Percentiles rank a stretch among this genome's conserved stretches.
These are phyloP conservation scores for Tachyglossus aculeatus DNA, from an alignment of 2,797 vertebrate species.

Conservation along the genomic window DNA sequence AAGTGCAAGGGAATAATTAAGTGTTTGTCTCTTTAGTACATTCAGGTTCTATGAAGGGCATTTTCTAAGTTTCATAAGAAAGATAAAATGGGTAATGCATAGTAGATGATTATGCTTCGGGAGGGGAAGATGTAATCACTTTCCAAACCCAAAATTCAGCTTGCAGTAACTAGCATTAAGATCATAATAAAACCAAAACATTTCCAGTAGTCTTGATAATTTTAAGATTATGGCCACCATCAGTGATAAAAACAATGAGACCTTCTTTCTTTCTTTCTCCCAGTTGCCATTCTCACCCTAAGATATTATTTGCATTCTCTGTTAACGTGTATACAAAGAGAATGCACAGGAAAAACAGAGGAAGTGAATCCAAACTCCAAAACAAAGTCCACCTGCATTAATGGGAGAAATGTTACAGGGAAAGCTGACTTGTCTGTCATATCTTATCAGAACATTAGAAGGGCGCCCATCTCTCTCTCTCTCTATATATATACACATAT, in stretches of 20 bases:
- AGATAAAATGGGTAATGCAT: constrained; percentile 5
- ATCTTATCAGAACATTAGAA: too few species aligned
- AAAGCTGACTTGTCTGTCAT: too few species aligned
- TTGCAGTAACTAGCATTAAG: not conserved
- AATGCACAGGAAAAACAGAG: too few species aligned
- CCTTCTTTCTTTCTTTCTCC: too few species aligned
- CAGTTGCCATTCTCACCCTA: too few species aligned
- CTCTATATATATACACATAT: not conserved
- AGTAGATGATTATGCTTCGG: not conserved
- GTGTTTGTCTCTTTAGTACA: not conserved
- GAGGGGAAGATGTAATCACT: not conserved
- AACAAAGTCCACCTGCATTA: too few species aligned
- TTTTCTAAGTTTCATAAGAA: not conserved
- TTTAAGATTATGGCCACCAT: not conserved
- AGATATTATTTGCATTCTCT: too few species aligned
- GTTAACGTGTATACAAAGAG: too few species aligned
- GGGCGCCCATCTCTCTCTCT: too few species aligned
- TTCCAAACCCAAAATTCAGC: not conserved
- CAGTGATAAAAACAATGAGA: not conserved
- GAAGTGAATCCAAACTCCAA: too few species aligned
- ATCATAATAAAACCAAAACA: not conserved
- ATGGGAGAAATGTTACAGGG: too few species aligned
- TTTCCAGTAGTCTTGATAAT: not conserved
- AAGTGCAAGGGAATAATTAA: not conserved
- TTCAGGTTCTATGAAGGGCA: too few species aligned